Percentiles rank a stretch among this genome's conserved stretches.
Evolutionary conservation across 2,113 vertebrate genomes (phyloP).

Genomic region (Petroica traversi): DNA sequence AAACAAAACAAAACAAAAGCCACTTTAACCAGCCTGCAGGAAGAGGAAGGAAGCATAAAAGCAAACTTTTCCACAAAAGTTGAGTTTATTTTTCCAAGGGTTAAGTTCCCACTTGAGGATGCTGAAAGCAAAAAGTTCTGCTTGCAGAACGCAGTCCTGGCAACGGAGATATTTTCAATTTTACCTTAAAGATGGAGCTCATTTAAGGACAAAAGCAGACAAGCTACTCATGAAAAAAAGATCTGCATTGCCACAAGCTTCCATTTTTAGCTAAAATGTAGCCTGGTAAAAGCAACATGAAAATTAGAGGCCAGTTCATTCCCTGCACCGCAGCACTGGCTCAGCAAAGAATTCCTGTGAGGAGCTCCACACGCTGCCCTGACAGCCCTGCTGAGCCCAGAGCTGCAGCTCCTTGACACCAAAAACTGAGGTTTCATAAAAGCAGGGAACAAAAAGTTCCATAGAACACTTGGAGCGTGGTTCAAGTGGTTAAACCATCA

Average conservation of each 20-base stretch:
- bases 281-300: constrained; percentile 20
- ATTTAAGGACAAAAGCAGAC: constrained; percentile 2
- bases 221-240: neutral
- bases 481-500: neutral
- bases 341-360: neutral
- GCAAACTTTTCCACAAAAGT: neutral
- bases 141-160: neutral
- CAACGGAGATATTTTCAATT: neutral
- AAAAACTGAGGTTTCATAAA: neutral
- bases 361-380: neutral
- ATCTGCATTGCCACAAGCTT: constrained; percentile 3
- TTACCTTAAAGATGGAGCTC: neutral
- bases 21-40: constrained; percentile 37
- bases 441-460: neutral
- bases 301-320: constrained; percentile 28
- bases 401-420: neutral
- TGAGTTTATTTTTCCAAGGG: neutral
- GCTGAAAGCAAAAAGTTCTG: neutral
- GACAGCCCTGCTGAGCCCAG: neutral
- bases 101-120: neutral
- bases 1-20: constrained; percentile 3
- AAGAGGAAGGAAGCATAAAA: neutral
- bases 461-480: neutral
- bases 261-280: constrained; percentile 48
- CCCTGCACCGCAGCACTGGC: neutral